Percentiles rank a stretch among this genome's conserved stretches.
Conservation (phyloP, 1,140 invertebrate species). For the Bemisia tabaci region DNA sequence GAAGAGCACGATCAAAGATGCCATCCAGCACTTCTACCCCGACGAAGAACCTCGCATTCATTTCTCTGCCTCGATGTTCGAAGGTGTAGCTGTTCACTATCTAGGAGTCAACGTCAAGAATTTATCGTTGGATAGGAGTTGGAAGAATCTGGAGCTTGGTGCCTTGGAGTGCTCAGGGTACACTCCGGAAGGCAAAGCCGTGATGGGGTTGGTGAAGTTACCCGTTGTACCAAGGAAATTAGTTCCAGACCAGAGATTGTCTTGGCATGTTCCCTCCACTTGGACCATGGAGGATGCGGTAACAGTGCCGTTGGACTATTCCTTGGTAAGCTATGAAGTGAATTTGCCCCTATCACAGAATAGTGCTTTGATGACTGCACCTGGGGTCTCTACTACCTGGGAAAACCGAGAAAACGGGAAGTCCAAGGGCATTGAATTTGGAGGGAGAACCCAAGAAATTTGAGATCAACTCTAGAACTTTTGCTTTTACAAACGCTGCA, state of each 20-base stretch:
- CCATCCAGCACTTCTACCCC: not conserved
- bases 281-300: constrained; percentile 47
- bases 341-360: too few relatives aligned
- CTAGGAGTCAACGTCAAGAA: not conserved
- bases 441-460: too few relatives aligned
- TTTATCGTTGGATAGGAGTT: not conserved
- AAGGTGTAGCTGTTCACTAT: not conserved
- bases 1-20: not conserved
- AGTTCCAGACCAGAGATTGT: constrained; percentile 1
- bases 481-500: too few relatives aligned
- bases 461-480: too few relatives aligned
- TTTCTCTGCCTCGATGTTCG: not conserved
- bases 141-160: constrained; percentile 6
- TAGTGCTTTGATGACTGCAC: too few relatives aligned
- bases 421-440: too few relatives aligned
- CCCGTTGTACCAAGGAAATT: constrained; percentile 4
- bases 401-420: too few relatives aligned
- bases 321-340: too few relatives aligned
- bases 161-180: constrained; percentile 12
- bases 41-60: not conserved
- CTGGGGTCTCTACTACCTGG: too few relatives aligned
- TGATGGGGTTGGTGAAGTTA: constrained; percentile 10
- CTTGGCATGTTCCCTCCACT: constrained; percentile 39
- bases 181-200: constrained; percentile 7
- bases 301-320: constrained; percentile 45